Evolutionary conservation across 2,888 invertebrate genomes (phyloP).

Genomic region (Stomorhina lunata): DNA sequence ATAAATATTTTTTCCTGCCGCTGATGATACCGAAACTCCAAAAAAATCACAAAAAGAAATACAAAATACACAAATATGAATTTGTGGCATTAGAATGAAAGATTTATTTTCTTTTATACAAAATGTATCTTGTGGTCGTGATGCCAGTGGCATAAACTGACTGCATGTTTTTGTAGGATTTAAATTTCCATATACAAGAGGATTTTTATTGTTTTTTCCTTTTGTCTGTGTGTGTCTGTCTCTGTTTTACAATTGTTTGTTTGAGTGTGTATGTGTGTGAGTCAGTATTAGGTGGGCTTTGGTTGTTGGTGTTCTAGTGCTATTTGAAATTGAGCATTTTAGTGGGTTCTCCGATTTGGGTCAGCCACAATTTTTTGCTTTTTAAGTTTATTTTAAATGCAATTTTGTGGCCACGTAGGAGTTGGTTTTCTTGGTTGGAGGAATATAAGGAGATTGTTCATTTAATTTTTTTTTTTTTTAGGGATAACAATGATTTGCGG

Average conservation of each 20-base stretch:
- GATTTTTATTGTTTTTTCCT: neutral
- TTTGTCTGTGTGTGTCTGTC: too few relatives aligned
- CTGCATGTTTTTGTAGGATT: conserved; percentile 6
- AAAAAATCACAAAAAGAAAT: too few relatives aligned
- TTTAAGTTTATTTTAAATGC: conserved; percentile 52
- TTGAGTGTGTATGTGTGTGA: too few relatives aligned
- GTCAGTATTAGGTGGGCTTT: too few relatives aligned
- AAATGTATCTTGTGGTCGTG: conserved; percentile 37
- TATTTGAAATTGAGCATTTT: conserved; percentile 45
- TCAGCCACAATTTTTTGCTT: conserved; percentile 57
- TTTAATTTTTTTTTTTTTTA: neutral
- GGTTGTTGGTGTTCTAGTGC: neutral
- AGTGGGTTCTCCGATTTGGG: conserved; percentile 54
- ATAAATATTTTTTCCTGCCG: neutral
- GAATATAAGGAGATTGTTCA: neutral
- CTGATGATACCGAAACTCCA: neutral
- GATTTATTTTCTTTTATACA: conserved; percentile 39
- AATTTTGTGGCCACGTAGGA: conserved; percentile 16
- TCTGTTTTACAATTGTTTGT: too few relatives aligned
- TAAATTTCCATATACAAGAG: conserved; percentile 22
- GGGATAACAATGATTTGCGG: neutral
- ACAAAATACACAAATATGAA: conserved; percentile 45
- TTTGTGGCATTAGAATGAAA: conserved; percentile 51
- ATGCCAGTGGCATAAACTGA: conserved; percentile 8
- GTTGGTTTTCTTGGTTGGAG: neutral